Evolutionary conservation across 2,113 vertebrate species (phyloP), one percentile per base, ranked within the genome.

Genomic region (Saguinus imperator): DNA sequence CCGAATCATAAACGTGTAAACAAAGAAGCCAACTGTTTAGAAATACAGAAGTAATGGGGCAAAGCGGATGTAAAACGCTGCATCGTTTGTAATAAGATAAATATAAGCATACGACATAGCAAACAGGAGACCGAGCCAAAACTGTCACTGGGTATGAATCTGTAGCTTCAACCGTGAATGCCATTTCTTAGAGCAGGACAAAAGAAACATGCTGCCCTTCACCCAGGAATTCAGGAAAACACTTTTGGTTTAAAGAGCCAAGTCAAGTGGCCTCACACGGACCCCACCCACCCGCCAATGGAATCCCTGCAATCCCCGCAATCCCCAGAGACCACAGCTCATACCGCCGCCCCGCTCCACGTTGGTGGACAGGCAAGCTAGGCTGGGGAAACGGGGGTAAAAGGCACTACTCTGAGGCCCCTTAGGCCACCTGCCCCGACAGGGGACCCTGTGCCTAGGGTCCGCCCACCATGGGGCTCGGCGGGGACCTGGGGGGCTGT

Each of bases 331-430:
- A 1, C 1, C 1, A 6, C 2, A 23, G 6, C 8, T 8, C 66
- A 21, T 9, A 4, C 3, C 40, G 0, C 32, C 0, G 0, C 20
- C 57, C 3, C 57, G 1, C 45, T 3, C 58, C 58, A 29, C 21
- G 12, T 43, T 12, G 48, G 40, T 1, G 6, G 23, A 25, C 1
- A 0, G 5, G 17, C 6, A 7, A 4, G 52, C 37, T 52, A 0
- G 8, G 57, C 27, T 6, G 45, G 29, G 66, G 12, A 48, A 10
- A 13, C 6, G 0, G 14, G 14, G 5, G 1, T 3, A 20, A 25
- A 66, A 6, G 2, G 7, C 35, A 0, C 0, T 1, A 2, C 35
- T 21, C 25, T 0, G 17, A 0, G 0, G 4, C 40, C 35, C 48
- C 12, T 25, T 18, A 4, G 48, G 16, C 1, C 20, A 0, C 76